Base-by-base conservation (phyloP, 2,888 invertebrate genomes). In the Andricus quercusramuli region DNA sequence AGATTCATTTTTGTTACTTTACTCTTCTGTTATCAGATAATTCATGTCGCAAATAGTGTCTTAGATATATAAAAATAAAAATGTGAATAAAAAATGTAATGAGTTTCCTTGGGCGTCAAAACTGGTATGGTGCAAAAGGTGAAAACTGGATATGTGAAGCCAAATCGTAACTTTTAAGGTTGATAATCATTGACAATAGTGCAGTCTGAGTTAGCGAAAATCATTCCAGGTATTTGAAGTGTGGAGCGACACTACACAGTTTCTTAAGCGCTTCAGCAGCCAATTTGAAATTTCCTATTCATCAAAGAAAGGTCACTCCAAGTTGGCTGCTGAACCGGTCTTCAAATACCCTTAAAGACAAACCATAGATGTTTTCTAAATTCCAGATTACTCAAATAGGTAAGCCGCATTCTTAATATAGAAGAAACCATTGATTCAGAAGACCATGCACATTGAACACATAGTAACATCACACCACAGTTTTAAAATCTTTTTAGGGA, bases 11-110 rank as follows among this genome's bases (percentile, higher is more conserved):
- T 56, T 51, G n/a, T n/a, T n/a, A 25, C n/a, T 51, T 11, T 1
- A 67, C n/a, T 67, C 11, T 11, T 29, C 51, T 20, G 20, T 70
- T 74, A 74, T 74, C 56, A 37, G 74, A 74, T 56, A 74, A 32
- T 20, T 32, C n/a, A 13, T 32, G 56, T 74, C n/a, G 32, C n/a
- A 74, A 74, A 74, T 74, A 74, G 56, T 51, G 20, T 68, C 68
- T 29, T 29, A 29, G 47, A 51, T 70, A n/a, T 29, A 70, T 29
- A 29, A 29, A 17, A 47, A 68, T 65, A 1, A 65, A 20, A 20
- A 9, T 65, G 25, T 32, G 2, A 67, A 44, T 44, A 67, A 67
- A 41, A 67, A 67, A n/a, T 56, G 56, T 11, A n/a, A 8, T 56
- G 9, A n/a, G 3, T 56, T 22, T n/a, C 11, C n/a, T n/a, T n/a